Evolutionary conservation across 2,113 vertebrate species (phyloP).

Genomic region (Colinus virginianus): DNA sequence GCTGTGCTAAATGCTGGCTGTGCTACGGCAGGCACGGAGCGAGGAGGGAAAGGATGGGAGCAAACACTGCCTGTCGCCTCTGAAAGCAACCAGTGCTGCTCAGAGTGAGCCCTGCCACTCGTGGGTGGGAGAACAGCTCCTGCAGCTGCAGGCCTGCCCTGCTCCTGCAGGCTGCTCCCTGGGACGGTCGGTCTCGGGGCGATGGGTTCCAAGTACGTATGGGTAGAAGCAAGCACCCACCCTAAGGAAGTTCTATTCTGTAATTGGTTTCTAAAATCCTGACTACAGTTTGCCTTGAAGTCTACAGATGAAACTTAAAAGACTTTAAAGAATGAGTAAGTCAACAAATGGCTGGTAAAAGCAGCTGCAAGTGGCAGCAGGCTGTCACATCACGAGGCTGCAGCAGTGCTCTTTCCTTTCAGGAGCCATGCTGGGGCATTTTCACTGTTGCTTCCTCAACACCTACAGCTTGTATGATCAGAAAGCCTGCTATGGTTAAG

Average conservation of each 20-base stretch:
- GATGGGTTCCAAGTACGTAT: neutral
- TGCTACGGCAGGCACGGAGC: fast-evolving
- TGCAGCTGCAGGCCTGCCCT: neutral
- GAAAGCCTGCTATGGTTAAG: neutral
- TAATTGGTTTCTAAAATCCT: neutral
- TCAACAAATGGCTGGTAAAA: neutral
- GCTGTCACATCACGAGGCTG: constrained; percentile 10
- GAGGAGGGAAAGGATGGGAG: fast-evolving
- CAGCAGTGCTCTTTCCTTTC: neutral
- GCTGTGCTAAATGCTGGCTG: fast-evolving
- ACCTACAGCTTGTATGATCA: constrained; percentile 23
- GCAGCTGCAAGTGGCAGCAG: neutral
- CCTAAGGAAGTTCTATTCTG: neutral
- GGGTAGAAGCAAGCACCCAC: neutral
- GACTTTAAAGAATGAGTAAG: neutral
- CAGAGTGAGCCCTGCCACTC: neutral
- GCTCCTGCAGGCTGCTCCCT: neutral
- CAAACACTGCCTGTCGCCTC: neutral
- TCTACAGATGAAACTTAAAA: neutral
- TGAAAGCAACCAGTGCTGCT: neutral
- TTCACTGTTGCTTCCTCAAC: constrained; percentile 7
- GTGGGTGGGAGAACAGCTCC: neutral
- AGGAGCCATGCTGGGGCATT: constrained; percentile 10
- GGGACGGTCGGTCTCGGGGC: neutral
- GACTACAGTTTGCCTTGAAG: neutral